These are phyloP conservation scores for Amyelois transitella DNA, from an alignment of 1,140 invertebrate genomes.

Conservation along the genomic window DNA sequence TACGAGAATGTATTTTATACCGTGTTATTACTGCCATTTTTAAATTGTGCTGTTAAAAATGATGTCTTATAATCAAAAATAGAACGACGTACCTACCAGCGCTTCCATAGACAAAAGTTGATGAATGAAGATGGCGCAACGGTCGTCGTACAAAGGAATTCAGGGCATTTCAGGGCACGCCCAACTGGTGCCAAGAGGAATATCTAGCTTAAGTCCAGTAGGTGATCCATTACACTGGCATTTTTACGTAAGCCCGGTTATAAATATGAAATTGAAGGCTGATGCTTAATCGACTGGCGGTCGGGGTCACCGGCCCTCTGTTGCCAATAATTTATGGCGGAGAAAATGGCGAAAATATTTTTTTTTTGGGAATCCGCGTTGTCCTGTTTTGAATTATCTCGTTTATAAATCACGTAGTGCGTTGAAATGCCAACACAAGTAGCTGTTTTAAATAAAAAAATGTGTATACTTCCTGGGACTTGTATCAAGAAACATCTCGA, in stretches of 20 bases:
- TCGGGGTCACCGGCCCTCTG: constrained; percentile 57
- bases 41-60: too few relatives aligned
- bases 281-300: constrained; percentile 72
- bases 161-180: neutral
- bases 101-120: too few relatives aligned
- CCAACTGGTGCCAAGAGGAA: neutral
- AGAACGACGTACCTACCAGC: too few relatives aligned
- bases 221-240: constrained; percentile 73
- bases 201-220: constrained; percentile 38
- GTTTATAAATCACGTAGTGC: constrained; percentile 15
- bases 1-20: too few relatives aligned
- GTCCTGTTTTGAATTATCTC: constrained; percentile 19
- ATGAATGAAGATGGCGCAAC: too few relatives aligned
- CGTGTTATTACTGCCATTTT: too few relatives aligned
- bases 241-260: constrained; percentile 73
- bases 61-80: too few relatives aligned
- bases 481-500: too few relatives aligned
- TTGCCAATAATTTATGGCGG: constrained; percentile 54
- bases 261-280: constrained; percentile 74
- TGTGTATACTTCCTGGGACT: neutral
- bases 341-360: constrained; percentile 16
- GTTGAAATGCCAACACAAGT: neutral
- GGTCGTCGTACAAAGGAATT: too few relatives aligned
- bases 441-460: neutral
- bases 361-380: constrained; percentile 3